Base-by-base conservation (phyloP, 2,113 vertebrate species). In the Bambusicola thoracicus region DNA sequence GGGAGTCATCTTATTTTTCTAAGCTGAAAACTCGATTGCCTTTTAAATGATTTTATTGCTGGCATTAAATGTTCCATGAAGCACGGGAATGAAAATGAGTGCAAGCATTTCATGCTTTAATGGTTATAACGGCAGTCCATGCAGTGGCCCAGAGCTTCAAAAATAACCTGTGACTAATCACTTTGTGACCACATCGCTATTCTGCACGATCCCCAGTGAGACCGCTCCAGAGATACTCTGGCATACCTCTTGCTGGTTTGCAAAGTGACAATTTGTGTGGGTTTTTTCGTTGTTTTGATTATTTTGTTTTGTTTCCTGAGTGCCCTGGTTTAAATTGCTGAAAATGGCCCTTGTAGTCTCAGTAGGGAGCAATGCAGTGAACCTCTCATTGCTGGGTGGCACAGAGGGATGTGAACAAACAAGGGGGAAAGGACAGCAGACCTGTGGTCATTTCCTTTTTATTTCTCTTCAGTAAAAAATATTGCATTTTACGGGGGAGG, bases 31-130 rank as follows among this genome's bases (percentile, higher is more conserved):
- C 73, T 88, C 73, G 87, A 70, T 97, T 97, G 87, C 81, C 30
- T 97, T 96, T 96, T 92, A 91, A 93, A 96, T 86, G 36, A 95
- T 96, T 97, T 96, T 93, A 65, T 89, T 96, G 91, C 67, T 94
- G 85, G 58, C 59, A 95, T 90, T 87, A 93, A 97, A 90, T 95
- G 85, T 87, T 82, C 89, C 94, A 81, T 97, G 92, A 97, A 97
- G 72, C 80, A 83, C 69, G 65, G 72, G 62, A 96, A 95, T 90
- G 90, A 94, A 97, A 97, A 96, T 55, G 59, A 96, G 18, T 74
- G 63, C 68, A 96, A 97, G 86, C 81, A 87, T 95, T 95, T 94
- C 85, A 94, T 95, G 91, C 92, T 96, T 94, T 96, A 97, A 87
- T 92, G 87, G 56, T 79, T 96, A 29, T 82, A 93, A 67, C 11